Conservation (phyloP, 1,140 invertebrate species). For the Atta colombica region DNA sequence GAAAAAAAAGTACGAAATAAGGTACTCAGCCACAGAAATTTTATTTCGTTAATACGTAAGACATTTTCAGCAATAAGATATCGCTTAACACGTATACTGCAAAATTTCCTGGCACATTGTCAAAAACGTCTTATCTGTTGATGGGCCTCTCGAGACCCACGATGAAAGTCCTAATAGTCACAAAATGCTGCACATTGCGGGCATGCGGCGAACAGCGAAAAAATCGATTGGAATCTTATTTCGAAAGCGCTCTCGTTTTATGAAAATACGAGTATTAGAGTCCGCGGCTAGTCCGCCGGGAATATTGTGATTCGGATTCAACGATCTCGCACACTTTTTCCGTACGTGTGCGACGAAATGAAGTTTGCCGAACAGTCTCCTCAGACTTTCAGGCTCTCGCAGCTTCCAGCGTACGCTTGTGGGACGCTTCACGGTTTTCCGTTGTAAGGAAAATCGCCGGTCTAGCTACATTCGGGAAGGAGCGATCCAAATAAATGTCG, state of each 20-base stretch:
- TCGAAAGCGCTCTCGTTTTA: slow-evolving; percentile 49
- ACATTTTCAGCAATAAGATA: not conserved
- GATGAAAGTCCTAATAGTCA: slow-evolving; percentile 35
- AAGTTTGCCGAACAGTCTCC: slow-evolving; percentile 55
- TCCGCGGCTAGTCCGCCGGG: slow-evolving; percentile 23
- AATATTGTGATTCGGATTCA: slow-evolving; percentile 62
- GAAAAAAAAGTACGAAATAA: not conserved
- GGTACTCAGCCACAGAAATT: not conserved
- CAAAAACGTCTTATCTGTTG: slow-evolving; percentile 33
- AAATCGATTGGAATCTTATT: slow-evolving; percentile 59
- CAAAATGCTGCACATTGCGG: slow-evolving; percentile 11
- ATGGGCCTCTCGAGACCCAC: not conserved
- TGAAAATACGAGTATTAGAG: slow-evolving; percentile 55
- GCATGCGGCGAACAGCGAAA: slow-evolving; percentile 27
- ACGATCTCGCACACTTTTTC: slow-evolving; percentile 52
- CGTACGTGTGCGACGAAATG: slow-evolving; percentile 54
- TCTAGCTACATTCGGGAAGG: slow-evolving; percentile 46
- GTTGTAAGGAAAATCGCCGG: slow-evolving; percentile 50
- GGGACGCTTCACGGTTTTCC: slow-evolving; percentile 48
- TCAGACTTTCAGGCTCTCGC: slow-evolving; percentile 53
- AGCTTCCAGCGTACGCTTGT: slow-evolving; percentile 42
- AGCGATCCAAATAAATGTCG: slow-evolving; percentile 59
- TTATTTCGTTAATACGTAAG: not conserved
- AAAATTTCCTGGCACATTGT: slow-evolving; percentile 16
- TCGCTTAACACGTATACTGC: not conserved